Base-by-base conservation (phyloP, 2,113 vertebrate species). In the Pseudorasbora parva region DNA sequence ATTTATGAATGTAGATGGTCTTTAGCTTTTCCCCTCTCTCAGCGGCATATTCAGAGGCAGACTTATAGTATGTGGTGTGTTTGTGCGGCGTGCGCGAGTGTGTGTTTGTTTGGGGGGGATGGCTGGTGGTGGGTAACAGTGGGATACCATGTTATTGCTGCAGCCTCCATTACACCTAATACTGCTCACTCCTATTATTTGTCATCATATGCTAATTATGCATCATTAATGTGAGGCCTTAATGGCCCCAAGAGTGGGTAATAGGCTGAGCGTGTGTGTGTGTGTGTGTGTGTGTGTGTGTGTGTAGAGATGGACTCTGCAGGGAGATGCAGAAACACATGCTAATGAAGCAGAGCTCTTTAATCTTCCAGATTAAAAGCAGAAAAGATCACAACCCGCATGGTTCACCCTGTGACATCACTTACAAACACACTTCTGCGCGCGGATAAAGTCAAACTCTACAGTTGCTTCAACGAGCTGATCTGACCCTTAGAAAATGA, bases 151-250 rank as follows among this genome's bases (percentile, higher is more conserved):
- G 96, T 98, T 97, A 97, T 97, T 96, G 96, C 94, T 94, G 93
- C 93, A 95, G 93, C 95, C 94, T 95, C 94, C 91, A 93, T 94
- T 96, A 96, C 94, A 96, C 95, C 88, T 91, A 94, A 94, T 95
- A 93, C 94, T 94, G 95, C 91, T 91, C 92, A 94, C 94, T 95
- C 94, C 96, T 95, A 95, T 95, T 95, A 96, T 97, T 96, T 95
- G 95, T 98, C 96, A 96, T 97, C 94, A 94, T 96, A 94, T 95
- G 95, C 96, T 98, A 98, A 98, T 98, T 97, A 96, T 96, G 94
- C 95, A 95, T 97, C 96, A 96, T 96, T 96, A 97, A 96, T 96
- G 95, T 95, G 95, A 96, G 94, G 94, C 95, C 93, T 94, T 96
- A 95, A 95, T 95, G 95, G 94, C 91, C 92, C 90, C 89, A 90